These are phyloP conservation scores for Steromphala cineraria DNA, from an alignment of 2,888 invertebrate genomes.

Conservation along the genomic window DNA sequence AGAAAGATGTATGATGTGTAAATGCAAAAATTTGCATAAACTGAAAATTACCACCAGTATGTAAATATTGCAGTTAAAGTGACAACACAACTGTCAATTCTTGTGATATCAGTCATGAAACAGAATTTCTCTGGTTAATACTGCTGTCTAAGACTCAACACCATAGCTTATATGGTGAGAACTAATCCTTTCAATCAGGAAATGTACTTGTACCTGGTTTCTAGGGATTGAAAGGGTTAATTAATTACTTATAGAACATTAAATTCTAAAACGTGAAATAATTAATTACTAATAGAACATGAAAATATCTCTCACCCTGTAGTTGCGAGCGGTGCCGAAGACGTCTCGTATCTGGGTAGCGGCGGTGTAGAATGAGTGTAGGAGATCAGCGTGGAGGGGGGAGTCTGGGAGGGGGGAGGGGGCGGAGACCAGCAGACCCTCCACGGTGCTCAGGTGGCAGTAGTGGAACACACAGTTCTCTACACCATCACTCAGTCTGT, in stretches of 20 bases:
- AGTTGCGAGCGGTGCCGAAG: constrained; percentile 83
- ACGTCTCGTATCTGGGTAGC: constrained; percentile 85
- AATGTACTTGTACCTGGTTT: too few species aligned
- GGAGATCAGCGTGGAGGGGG: constrained; percentile 73
- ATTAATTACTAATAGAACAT: neutral
- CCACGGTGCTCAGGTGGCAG: constrained; percentile 83
- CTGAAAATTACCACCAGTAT: too few species aligned
- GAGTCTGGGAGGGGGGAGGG: constrained; percentile 19
- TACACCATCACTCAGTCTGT: constrained; percentile 80
- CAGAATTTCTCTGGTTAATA: too few species aligned
- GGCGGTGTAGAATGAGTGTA: constrained; percentile 83
- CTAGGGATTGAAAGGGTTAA: too few species aligned
- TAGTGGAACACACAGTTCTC: constrained; percentile 87
- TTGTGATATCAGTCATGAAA: too few species aligned
- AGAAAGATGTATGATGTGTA: too few species aligned
- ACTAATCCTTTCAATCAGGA: too few species aligned
- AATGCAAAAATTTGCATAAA: too few species aligned
- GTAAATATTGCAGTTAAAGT: too few species aligned
- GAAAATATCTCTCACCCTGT: constrained; percentile 76
- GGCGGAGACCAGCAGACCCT: constrained; percentile 84
- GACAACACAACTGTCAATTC: too few species aligned
- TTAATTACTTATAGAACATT: neutral
- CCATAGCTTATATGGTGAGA: too few species aligned
- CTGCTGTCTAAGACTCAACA: too few species aligned
- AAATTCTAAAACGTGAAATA: neutral